Base-by-base conservation (phyloP, 2,113 vertebrate genomes). In the Elgaria multicarinata region DNA sequence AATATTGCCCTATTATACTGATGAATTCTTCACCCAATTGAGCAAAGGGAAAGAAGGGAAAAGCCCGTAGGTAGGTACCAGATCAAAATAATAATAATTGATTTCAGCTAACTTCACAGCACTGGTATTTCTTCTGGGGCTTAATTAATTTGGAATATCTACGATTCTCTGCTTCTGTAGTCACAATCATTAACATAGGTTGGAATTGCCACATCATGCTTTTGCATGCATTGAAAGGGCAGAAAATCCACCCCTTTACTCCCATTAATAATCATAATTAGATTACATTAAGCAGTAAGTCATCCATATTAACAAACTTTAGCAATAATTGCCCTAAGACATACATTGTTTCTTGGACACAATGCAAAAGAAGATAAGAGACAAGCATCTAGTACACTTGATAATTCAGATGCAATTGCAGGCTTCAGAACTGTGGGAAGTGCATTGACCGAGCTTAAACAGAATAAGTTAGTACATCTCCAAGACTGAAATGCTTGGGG, bases 71-170 rank as follows among this genome's bases (percentile, higher is more conserved):
- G 39, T 78, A 89, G 46, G 8, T 14, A 89, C 90, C 16, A 28
- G 24, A 87, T 86, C 55, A 89, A 92, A 95, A 92, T 67, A 90
- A 85, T 77, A 78, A 89, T 83, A 26, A 85, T 89, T 82, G 69
- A 89, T 89, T 83, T 75, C 80, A 64, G 36, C 71, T 83, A 64
- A 83, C 55, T 75, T 89, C 80, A 83, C 69, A 83, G 53, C 31
- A 75, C 39, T 50, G 69, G 31, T 46, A 50, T 89, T 84, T 77
- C 81, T 89, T 81, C 62, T 84, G 72, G 36, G 81, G 71, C 72
- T 69, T 89, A 89, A 89, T 84, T 84, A 77, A 83, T 77, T 84
- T 89, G 62, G 72, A 83, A 89, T 84, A 89, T 84, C 58, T 89
- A 89, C 75, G 74, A 67, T 42, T 66, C 74, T 84, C 44, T 76